Percentiles rank a stretch among this genome's conserved stretches.
phyloP scores from a whole-genome alignment of 1,140 invertebrate species.

The Neodiprion pinetum region DNA sequence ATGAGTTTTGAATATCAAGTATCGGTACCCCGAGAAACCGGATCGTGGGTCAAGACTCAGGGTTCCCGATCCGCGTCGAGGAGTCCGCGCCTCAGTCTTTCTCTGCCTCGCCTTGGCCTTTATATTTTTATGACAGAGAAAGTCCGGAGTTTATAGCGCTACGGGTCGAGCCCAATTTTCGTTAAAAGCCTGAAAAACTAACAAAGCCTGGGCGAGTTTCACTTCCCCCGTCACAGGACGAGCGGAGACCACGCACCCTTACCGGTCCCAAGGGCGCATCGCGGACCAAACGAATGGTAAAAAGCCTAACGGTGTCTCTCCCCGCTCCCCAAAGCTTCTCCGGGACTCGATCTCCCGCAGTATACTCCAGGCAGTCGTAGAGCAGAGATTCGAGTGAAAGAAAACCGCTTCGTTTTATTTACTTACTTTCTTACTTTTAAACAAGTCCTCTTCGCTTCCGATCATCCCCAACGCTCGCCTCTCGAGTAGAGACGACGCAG shows the following conservation, averaged over 20 bases:
- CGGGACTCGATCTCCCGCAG: neutral
- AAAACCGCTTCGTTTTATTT: neutral
- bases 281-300: neutral
- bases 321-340: neutral
- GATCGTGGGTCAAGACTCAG: slow-evolving; percentile 43
- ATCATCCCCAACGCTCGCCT: no score
- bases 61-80: slow-evolving; percentile 48
- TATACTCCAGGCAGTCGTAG: neutral
- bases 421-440: no score
- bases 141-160: slow-evolving; percentile 41
- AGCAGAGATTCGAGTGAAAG: neutral
- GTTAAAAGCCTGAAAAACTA: slow-evolving; percentile 43
- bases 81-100: no score
- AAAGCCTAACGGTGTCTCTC: neutral
- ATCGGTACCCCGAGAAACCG: neutral
- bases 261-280: neutral
- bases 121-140: slow-evolving; percentile 61
- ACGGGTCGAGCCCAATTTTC: slow-evolving; percentile 46
- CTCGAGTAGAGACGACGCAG: no score
- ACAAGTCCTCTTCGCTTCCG: no score
- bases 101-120: slow-evolving; percentile 17
- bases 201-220: slow-evolving; percentile 9
- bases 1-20: neutral
- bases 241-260: neutral
- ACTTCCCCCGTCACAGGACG: neutral